Conservation (phyloP, 37 sponge, comb jelly and placozoan species). For the Petrosia ficiformis region DNA sequence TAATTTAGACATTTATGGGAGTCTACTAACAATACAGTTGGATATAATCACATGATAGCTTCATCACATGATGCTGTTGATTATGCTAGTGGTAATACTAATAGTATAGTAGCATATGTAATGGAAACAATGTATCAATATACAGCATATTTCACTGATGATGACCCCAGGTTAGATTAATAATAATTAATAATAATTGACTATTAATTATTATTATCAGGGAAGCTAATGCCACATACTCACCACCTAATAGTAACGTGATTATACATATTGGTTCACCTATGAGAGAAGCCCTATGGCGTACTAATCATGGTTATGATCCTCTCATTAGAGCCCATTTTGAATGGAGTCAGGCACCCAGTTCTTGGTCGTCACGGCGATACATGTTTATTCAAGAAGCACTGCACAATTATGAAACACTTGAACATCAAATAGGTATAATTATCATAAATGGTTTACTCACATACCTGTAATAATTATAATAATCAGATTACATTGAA, state of each 20-base stretch:
- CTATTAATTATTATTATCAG: not conserved
- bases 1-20: conserved; percentile 36
- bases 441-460: not conserved
- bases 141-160: conserved; percentile 66
- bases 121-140: conserved; percentile 75
- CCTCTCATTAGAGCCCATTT: conserved; percentile 64
- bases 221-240: conserved; percentile 41
- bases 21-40: conserved; percentile 49
- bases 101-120: conserved; percentile 54
- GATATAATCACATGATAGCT: conserved; percentile 60
- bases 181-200: not conserved
- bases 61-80: conserved; percentile 31
- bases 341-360: conserved; percentile 64
- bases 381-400: conserved; percentile 72
- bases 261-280: conserved; percentile 67
- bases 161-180: conserved; percentile 43
- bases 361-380: conserved; percentile 52
- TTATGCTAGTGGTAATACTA: not conserved
- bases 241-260: not conserved
- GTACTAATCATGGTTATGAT: conserved; percentile 79
- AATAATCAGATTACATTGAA: conserved; percentile 24
- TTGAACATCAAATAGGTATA: conserved; percentile 22
- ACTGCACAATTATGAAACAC: conserved; percentile 18
- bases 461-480: not conserved
- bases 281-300: conserved; percentile 67